Conservation (phyloP, 2,888 invertebrate species). For the Pheosia gnoma region DNA sequence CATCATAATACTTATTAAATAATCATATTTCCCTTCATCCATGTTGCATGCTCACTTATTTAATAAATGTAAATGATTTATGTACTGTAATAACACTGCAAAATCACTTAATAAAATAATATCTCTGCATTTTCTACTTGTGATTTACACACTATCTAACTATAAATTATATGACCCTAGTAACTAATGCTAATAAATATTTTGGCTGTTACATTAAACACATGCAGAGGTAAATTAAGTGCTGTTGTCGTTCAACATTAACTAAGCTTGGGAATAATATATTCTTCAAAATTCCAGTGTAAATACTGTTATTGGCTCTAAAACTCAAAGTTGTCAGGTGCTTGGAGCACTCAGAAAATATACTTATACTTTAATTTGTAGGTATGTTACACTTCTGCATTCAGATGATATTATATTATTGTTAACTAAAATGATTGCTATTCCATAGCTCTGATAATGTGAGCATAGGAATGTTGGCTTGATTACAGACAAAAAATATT, state of each 20-base stretch:
- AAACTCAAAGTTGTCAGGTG: slow-evolving; percentile 10
- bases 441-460: neutral
- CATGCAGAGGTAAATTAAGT: slow-evolving; percentile 27
- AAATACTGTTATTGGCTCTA: slow-evolving; percentile 25
- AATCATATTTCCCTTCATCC: slow-evolving; percentile 25
- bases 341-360: slow-evolving; percentile 6
- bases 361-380: no score
- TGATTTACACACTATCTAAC: neutral
- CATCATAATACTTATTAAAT: slow-evolving; percentile 5
- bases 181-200: neutral
- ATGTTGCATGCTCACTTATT: slow-evolving; percentile 41
- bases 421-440: neutral
- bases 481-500: neutral
- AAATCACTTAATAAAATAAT: slow-evolving; percentile 3
- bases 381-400: neutral
- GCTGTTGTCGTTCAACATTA: slow-evolving; percentile 30
- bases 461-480: slow-evolving; percentile 1
- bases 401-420: neutral
- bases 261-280: slow-evolving; percentile 33
- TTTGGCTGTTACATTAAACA: slow-evolving; percentile 9
- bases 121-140: slow-evolving; percentile 17
- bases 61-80: neutral
- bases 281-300: slow-evolving; percentile 30
- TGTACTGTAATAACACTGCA: neutral
- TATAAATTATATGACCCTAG: neutral